These are phyloP conservation scores for Macrobrachium rosenbergii DNA, from an alignment of 1,140 invertebrate species.

Conservation along the genomic window DNA sequence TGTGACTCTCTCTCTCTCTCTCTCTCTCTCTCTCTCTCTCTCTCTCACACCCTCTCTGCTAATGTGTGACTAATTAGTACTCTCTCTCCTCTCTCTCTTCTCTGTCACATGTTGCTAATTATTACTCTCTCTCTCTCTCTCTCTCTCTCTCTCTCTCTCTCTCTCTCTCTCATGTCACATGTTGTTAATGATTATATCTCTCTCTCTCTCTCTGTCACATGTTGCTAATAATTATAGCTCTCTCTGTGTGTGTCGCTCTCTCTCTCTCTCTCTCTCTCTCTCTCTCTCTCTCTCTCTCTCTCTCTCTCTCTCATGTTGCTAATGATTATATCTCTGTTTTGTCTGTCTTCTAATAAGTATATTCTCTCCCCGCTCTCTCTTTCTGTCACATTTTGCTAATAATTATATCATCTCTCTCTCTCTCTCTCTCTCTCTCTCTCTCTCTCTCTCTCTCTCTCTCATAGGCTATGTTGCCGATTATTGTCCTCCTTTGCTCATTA, in stretches of 20 bases:
- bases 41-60: neutral
- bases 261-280: neutral
- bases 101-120: neutral
- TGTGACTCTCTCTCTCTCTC: neutral
- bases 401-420: neutral
- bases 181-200: neutral
- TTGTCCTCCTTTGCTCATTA: too few species aligned
- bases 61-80: too few species aligned
- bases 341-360: neutral
- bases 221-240: neutral
- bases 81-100: neutral
- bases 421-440: neutral
- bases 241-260: too few species aligned
- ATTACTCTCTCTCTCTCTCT: neutral
- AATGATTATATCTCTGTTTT: too few species aligned
- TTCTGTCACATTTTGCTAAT: neutral
- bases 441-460: neutral
- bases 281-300: neutral
- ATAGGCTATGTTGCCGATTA: too few species aligned
- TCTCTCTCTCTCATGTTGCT: neutral
- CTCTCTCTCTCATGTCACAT: neutral
- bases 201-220: neutral
- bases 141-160: neutral
- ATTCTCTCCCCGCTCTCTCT: neutral
- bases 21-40: neutral